phyloP scores from a whole-genome alignment of 2,888 invertebrate species.

The Cataglyphis altisquamis region DNA sequence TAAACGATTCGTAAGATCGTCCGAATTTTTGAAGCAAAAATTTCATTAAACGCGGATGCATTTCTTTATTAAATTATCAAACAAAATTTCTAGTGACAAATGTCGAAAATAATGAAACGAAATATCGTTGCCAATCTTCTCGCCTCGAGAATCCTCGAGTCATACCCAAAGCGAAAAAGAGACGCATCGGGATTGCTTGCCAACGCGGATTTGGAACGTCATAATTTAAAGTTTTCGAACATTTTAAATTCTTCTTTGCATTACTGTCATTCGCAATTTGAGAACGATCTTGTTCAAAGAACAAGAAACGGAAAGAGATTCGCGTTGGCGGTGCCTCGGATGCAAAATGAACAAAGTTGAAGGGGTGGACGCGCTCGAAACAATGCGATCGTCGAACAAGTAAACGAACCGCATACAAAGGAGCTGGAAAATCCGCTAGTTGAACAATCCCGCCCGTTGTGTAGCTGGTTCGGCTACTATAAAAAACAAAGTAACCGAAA shows the following conservation, averaged over 20 bases:
- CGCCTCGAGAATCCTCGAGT: constrained; percentile 20
- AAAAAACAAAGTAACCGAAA: constrained; percentile 21
- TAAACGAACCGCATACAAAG: constrained; percentile 32
- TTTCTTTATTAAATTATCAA: neutral
- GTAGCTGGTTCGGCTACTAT: constrained; percentile 36
- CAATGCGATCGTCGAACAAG: constrained; percentile 42
- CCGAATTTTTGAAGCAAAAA: neutral
- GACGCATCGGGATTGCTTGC: constrained; percentile 17
- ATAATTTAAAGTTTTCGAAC: neutral
- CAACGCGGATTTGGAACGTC: constrained; percentile 20
- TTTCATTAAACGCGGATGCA: neutral
- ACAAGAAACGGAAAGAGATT: constrained; percentile 2
- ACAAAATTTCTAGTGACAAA: neutral
- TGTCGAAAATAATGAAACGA: neutral
- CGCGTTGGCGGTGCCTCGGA: constrained; percentile 9
- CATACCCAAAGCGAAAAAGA: constrained; percentile 24
- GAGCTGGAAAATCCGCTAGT: constrained; percentile 34
- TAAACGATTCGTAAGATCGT: neutral
- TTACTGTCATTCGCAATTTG: neutral
- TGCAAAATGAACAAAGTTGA: constrained; percentile 69
- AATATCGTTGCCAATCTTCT: constrained; percentile 6
- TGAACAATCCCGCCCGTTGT: constrained; percentile 48
- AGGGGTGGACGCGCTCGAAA: constrained; percentile 76
- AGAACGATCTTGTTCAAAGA: neutral
- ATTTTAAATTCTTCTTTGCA: constrained; percentile 4